Percentiles rank a stretch among this genome's conserved stretches.
phyloP scores from a whole-genome alignment of 2,888 invertebrate species.

The Phyllotreta striolata region DNA sequence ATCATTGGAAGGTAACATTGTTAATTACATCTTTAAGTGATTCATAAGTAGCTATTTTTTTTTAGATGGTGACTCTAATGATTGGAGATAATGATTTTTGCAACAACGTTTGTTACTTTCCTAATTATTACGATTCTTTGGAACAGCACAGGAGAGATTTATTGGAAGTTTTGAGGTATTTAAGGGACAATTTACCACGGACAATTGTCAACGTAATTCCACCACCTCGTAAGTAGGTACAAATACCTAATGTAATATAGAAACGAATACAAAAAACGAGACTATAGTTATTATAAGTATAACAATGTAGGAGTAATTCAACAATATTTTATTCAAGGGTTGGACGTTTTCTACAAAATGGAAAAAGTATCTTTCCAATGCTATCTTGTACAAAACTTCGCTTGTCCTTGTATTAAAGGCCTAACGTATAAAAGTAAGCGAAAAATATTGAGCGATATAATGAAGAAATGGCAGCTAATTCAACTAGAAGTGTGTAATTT shows the following conservation, averaged over 20 bases:
- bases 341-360: conserved; percentile 31
- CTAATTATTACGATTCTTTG: conserved; percentile 59
- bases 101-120: conserved; percentile 63
- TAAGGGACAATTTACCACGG: conserved; percentile 68
- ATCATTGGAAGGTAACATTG: conserved; percentile 68
- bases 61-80: conserved; percentile 66
- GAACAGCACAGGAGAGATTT: conserved; percentile 64
- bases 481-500: conserved; percentile 63
- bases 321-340: conserved; percentile 34
- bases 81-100: conserved; percentile 73
- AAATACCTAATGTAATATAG: too few relatives aligned
- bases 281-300: too few relatives aligned
- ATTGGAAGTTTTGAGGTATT: conserved; percentile 61
- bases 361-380: conserved; percentile 33
- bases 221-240: conserved; percentile 60
- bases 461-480: conserved; percentile 64
- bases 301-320: too few relatives aligned
- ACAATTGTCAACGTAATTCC: conserved; percentile 67
- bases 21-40: neutral
- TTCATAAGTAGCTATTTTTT: conserved; percentile 30
- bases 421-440: conserved; percentile 51
- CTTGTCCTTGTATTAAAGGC: conserved; percentile 65
- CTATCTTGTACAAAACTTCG: conserved; percentile 30
- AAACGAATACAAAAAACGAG: too few relatives aligned
- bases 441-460: conserved; percentile 60